Percentiles rank a stretch among this genome's conserved stretches.
These are phyloP conservation scores for Chloromyia formosa DNA, from an alignment of 2,888 invertebrate species.

Conservation along the genomic window DNA sequence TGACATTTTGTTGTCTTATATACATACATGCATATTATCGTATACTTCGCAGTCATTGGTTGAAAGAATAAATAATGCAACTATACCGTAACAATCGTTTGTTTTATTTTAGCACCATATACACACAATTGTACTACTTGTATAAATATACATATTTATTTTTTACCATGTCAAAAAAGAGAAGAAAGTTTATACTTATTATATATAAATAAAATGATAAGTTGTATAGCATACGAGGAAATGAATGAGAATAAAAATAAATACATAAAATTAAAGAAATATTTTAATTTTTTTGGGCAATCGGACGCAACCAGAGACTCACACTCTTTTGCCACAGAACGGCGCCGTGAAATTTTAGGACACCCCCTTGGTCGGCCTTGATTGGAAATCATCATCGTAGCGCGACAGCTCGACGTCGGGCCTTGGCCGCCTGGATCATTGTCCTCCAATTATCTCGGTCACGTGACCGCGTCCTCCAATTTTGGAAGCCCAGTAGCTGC, in stretches of 20 bases:
- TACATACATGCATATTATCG: not conserved
- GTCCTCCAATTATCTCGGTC: too few species aligned
- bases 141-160: constrained; percentile 37
- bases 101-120: constrained; percentile 12
- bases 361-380: too few species aligned
- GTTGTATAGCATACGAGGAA: constrained; percentile 38
- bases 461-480: too few species aligned
- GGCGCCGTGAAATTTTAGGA: too few species aligned
- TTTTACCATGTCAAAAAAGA: constrained; percentile 34
- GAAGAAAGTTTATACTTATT: constrained; percentile 31
- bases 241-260: constrained; percentile 27
- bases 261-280: constrained; percentile 8
- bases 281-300: too few species aligned
- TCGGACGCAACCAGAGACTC: too few species aligned
- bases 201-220: constrained; percentile 25
- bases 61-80: constrained; percentile 14
- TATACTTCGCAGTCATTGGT: constrained; percentile 29
- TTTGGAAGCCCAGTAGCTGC: too few species aligned
- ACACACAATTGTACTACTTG: constrained; percentile 38
- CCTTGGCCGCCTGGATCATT: too few species aligned
- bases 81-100: not conserved
- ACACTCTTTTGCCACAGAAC: too few species aligned
- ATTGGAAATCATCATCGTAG: too few species aligned
- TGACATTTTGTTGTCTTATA: constrained; percentile 17
- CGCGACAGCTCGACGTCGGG: too few species aligned